Evolutionary conservation across 2,888 invertebrate genomes (phyloP), one percentile per base, ranked within the genome.

Genomic region (Caenorhabditis sp.): DNA sequence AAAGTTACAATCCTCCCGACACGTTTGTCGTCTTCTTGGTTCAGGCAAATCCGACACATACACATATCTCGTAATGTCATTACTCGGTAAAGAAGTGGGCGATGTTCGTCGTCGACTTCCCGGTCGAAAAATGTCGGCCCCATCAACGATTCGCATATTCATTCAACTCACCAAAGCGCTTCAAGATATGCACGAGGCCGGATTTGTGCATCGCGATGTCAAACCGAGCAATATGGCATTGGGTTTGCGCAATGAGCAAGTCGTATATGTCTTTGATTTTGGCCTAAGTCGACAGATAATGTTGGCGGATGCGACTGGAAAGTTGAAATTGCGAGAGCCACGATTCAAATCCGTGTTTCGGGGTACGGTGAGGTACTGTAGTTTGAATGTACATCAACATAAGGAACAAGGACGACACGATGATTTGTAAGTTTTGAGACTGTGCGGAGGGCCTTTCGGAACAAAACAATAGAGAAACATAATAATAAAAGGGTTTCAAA

Each of bases 391-490:
- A 54, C 97, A 99, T 90, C 94, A 95, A 87, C 97, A 97, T 90
- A 91, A 91, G 90, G 97, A 99, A 90, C 97, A 97, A 96, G 97
- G 97, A 1, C 91, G 97, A 1, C 97, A 97, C 88, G 99, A 99
- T 89, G 99, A 99, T 89, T 91, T 99, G 8, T 97, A 38, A 26
- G 53, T 17, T 36, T 7, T 27, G 3, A 12, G 17, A 58, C 4
- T 14, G 8, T 14, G 21, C 4, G n/a, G n/a, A n/a, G n/a, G n/a
- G n/a, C n/a, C n/a, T n/a, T n/a, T n/a, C n/a, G n/a, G n/a, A n/a
- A n/a, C n/a, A n/a, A n/a, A n/a, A n/a, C n/a, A n/a, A n/a, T n/a
- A n/a, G n/a, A n/a, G n/a, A n/a, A n/a, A n/a, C n/a, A n/a, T n/a
- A n/a, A n/a, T n/a, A n/a, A n/a, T n/a, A n/a, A n/a, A n/a, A n/a